These are phyloP conservation scores for Phalacrocorax brasilianus DNA, from an alignment of 2,113 vertebrate genomes.

Conservation along the genomic window DNA sequence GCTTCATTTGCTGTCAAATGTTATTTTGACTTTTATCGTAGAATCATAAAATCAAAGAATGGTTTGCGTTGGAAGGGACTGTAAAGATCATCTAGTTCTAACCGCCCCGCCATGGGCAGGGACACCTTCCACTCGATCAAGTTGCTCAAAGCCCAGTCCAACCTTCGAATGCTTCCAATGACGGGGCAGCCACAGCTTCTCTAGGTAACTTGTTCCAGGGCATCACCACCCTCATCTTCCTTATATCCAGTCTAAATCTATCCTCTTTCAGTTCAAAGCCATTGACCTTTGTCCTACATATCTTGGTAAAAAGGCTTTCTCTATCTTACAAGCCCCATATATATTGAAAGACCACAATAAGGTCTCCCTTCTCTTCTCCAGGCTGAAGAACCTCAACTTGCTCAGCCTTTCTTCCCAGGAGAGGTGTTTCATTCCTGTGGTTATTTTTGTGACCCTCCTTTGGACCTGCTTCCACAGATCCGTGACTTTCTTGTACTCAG, in stretches of 20 bases:
- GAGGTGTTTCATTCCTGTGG: not conserved
- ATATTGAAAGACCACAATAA: not conserved
- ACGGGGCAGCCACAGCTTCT: not conserved
- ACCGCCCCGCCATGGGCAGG: not conserved
- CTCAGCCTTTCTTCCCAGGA: not conserved
- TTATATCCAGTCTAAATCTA: not conserved
- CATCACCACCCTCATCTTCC: not conserved
- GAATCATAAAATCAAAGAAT: not conserved
- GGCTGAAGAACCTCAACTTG: not conserved
- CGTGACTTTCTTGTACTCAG: fast-evolving
- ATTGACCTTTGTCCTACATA: not conserved
- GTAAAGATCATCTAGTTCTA: not conserved
- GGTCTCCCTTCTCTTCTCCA: not conserved
- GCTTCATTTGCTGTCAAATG: not conserved
- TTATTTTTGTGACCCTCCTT: not conserved
- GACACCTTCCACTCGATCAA: fast-evolving
- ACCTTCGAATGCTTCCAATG: not conserved
- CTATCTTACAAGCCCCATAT: not conserved
- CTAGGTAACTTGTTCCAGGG: not conserved
- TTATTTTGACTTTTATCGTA: not conserved
- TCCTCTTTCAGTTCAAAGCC: not conserved
- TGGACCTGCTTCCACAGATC: not conserved
- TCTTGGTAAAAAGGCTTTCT: not conserved
- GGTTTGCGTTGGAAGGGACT: not conserved
- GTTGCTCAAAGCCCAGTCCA: not conserved